Base-by-base conservation (phyloP, 2,888 invertebrate species). In the Amblyteles armatorius region DNA sequence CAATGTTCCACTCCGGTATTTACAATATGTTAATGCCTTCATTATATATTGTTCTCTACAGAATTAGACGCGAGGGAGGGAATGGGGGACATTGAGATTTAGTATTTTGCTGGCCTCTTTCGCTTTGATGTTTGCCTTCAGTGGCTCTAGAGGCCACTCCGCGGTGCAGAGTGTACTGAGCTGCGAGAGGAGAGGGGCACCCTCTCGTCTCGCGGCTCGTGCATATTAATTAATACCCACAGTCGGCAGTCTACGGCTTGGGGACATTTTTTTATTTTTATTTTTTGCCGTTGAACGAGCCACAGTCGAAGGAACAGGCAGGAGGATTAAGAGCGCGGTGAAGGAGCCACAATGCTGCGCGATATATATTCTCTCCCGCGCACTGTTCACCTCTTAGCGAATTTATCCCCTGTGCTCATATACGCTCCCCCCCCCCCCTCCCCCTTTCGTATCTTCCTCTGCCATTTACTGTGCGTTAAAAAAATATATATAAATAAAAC, bases 61-160 rank as follows among this genome's bases (percentile, higher is more conserved):
- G 72, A 80, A 84, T 80, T 44, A 69, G 55, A 26, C 63, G 63
- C 55, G 69, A 48, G 68, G 40, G 22, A n/a, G 13, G 60, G 44
- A 60, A 19, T 9, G 48, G 84, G 85, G 84, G 86, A 7, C 87
- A 89, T 88, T 89, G 88, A 88, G 88, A 90, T 89, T 89, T 88
- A 89, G 90, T 89, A 89, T 89, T 89, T 89, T 83, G 88, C 86
- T 86, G 84, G 88, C 87, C 87, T 77, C 84, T 88, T 89, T 89
- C 81, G 81, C 90, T 90, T 90, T 91, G 90, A 90, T 89, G 89
- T 89, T 90, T 90, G 83, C 86, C 89, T 72, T 77, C 87, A 87
- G 88, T 88, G 87, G 86, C 88, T 89, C 90, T 90, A 86, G 81
- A 88, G 84, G 80, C 77, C 77, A 68, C 72, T 73, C 60, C 71